Evolutionary conservation across 1,140 invertebrate species (phyloP).

Genomic region (Drosophila erecta): DNA sequence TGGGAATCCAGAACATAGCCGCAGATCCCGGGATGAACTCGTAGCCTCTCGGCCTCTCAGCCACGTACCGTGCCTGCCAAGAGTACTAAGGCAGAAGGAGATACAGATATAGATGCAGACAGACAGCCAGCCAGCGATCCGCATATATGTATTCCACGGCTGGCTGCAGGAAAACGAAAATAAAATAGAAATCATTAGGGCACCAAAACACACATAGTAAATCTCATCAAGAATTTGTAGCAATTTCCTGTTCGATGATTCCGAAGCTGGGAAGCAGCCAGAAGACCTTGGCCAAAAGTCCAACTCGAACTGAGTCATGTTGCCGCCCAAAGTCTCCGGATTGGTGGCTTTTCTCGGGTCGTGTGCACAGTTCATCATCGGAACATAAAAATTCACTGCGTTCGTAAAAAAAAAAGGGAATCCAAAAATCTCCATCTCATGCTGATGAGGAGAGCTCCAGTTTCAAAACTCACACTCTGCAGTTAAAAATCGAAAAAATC

Average conservation of each 20-base stretch:
- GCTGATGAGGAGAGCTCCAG: constrained; percentile 76
- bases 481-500: constrained; percentile 53
- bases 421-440: constrained; percentile 76
- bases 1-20: constrained; percentile 64
- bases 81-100: constrained; percentile 47
- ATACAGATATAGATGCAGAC: constrained; percentile 29
- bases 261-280: constrained; percentile 62
- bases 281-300: constrained; percentile 51
- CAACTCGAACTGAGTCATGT: constrained; percentile 66
- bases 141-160: neutral
- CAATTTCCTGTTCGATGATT: constrained; percentile 82
- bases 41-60: constrained; percentile 59
- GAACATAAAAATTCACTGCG: constrained; percentile 83
- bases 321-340: constrained; percentile 52
- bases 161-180: constrained; percentile 57
- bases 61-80: constrained; percentile 61
- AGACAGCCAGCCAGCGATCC: neutral
- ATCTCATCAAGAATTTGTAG: constrained; percentile 78
- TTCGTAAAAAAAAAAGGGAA: constrained; percentile 55
- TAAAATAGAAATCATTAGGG: constrained; percentile 80
- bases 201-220: constrained; percentile 75
- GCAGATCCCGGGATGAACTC: constrained; percentile 55
- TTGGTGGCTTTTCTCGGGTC: constrained; percentile 38
- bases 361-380: constrained; percentile 81
- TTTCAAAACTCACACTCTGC: constrained; percentile 60